phyloP scores from a whole-genome alignment of 2,888 invertebrate genomes.

The Drosophila yooni region DNA sequence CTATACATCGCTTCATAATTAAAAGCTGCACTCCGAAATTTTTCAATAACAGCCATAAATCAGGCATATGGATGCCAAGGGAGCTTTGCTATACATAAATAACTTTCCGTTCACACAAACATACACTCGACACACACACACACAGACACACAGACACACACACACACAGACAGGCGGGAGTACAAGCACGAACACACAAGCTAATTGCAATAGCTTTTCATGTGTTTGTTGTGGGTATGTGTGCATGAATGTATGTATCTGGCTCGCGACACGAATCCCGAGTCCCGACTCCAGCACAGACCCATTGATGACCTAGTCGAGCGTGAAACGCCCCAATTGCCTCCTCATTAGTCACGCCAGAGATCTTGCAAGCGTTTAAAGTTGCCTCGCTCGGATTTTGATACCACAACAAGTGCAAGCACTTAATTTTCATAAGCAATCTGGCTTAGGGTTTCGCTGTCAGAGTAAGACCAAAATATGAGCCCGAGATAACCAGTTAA shows the following conservation, averaged over 20 bases:
- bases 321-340: slow-evolving; percentile 68
- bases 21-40: slow-evolving; percentile 82
- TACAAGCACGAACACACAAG: slow-evolving; percentile 21
- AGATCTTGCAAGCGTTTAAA: slow-evolving; percentile 54
- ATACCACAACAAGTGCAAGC: slow-evolving; percentile 9
- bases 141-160: slow-evolving; percentile 6
- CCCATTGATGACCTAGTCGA: slow-evolving; percentile 64
- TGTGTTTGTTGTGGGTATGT: background rate
- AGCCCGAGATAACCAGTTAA: background rate
- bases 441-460: background rate
- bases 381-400: slow-evolving; percentile 13
- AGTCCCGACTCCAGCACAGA: slow-evolving; percentile 4
- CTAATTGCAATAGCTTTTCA: slow-evolving; percentile 25
- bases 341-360: slow-evolving; percentile 67
- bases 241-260: background rate
- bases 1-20: slow-evolving; percentile 72
- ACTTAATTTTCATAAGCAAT: slow-evolving; percentile 7
- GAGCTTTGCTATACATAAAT: slow-evolving; percentile 80
- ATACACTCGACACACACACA: slow-evolving; percentile 11
- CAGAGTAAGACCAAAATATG: background rate
- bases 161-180: background rate
- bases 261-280: background rate
- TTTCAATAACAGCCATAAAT: slow-evolving; percentile 85
- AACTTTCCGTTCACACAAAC: slow-evolving; percentile 56
- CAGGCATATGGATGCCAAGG: slow-evolving; percentile 82